Evolutionary conservation across 2,888 invertebrate species (phyloP), one percentile per base, ranked within the genome.

Genomic region (Camponotus fellah): DNA sequence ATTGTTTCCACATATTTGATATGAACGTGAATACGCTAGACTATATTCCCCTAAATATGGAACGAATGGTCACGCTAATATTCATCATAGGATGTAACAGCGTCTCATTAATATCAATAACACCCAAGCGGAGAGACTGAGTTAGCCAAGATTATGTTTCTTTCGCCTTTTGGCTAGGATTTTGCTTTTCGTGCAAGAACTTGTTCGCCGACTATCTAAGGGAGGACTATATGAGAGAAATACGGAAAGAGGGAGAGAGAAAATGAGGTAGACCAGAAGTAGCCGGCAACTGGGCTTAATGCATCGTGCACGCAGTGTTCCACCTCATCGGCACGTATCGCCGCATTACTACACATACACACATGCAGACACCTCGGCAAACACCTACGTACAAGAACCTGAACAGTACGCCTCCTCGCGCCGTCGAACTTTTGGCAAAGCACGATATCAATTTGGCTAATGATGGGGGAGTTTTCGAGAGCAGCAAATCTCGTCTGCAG

Each of bases 401-500:
- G 34, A 37, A 37, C 49, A 14, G n/a, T 37, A 79, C 81, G 79
- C 80, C 64, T 26, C 46, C 82, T 64, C 46, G 69, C 82, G 49
- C 81, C 79, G 80, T 32, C 83, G 75, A 89, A 90, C 88, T 89
- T 86, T 84, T 80, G 85, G 40, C 82, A 71, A 82, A 76, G 91
- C 87, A 87, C 89, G 90, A 91, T 92, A 91, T 92, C 91, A 92
- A 91, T 92, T 92, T 92, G 90, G 88, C 89, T 90, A 91, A 92
- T 91, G 91, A 91, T 75, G 75, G 34, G 82, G 74, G 76, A 88
- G 85, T 89, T 87, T 83, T 84, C 89, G 83, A 58, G 60, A 79
- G 34, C 69, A 46, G 53, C 74, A 64, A 53, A 58, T 26, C 65
- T 65, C 40, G 71, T 26, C n/a, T 43, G 37, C 60, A 53, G 49